Evolutionary conservation across 2,888 invertebrate genomes (phyloP), one percentile per base, ranked within the genome.

Genomic region (Megastigmus dorsalis): DNA sequence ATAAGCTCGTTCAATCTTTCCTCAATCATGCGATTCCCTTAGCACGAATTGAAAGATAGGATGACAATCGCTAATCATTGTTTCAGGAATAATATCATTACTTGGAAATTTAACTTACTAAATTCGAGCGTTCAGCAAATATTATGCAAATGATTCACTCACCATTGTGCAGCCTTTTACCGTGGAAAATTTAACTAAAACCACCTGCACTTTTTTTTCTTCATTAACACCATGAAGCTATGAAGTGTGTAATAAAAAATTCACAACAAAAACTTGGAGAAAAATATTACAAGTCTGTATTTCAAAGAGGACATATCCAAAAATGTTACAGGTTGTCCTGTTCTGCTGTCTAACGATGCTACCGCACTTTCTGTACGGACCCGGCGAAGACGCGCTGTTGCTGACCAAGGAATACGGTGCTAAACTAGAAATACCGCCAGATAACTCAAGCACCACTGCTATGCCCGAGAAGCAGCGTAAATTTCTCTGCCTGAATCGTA

Each of bases 321-420:
- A n/a, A n/a, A n/a, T n/a, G n/a, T 69, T 26, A n/a, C 75, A 88
- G 88, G 88, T 88, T 7, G 92, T 93, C 0, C 82, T 91, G 2
- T 93, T 92, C 84, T 93, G 93, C 82, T 87, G 93, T 69, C 83
- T 93, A 82, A 92, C 92, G 62, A 92, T 92, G 62, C 85, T 93
- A 13, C 93, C 93, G 0, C 93, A 93, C 82, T 90, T 93, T 77
- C 86, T 93, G 0, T 93, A 93, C 81, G 93, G 93, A 0, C 91
- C 93, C 1, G 93, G 93, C 4, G 90, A 91, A 48, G 93, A 93
- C 82, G 92, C 93, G 0, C 84, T 93, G 18, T 86, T 89, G 3
- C 84, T 93, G 70, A 93, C 93, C 0, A 85, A 89, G 54, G 93
- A 93, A 83, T 91, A 91, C 79, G 91, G 91, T 0, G 89, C 89